Base-by-base conservation (phyloP, 1,140 invertebrate genomes). In the Heterodera carotae region DNA sequence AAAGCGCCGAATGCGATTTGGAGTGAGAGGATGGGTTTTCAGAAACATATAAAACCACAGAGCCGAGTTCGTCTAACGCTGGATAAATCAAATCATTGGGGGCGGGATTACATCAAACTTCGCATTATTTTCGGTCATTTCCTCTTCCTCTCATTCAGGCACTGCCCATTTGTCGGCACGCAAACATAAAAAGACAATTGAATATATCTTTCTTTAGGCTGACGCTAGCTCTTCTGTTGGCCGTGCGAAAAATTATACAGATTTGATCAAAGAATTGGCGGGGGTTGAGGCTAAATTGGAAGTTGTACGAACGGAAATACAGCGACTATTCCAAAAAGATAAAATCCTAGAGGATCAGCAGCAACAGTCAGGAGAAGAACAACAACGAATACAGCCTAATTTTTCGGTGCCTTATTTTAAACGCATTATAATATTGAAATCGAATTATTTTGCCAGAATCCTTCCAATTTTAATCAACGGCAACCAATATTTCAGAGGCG, bases 1-100 rank as follows among this genome's bases (percentile, higher is more conserved):
- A 81, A 90, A 91, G 76, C 89, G 94, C 83, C 94, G 94, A 92
- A 89, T 91, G 89, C 84, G 90, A 81, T 90, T 91, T 82, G 90
- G 92, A 59, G 84, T 84, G 27, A 43, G 22, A 29, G 15, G 15
- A 43, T 43, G 2, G 39, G 39, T 43, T 43, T 0, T 43, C n/a
- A n/a, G n/a, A n/a, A n/a, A n/a, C n/a, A n/a, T n/a, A n/a, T n/a
- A n/a, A n/a, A n/a, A n/a, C n/a, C n/a, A n/a, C n/a, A n/a, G n/a
- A n/a, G n/a, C n/a, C n/a, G n/a, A n/a, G n/a, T n/a, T n/a, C n/a
- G n/a, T n/a, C n/a, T n/a, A n/a, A n/a, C n/a, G n/a, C n/a, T n/a
- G n/a, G n/a, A n/a, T n/a, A n/a, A n/a, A n/a, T n/a, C n/a, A n/a
- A n/a, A n/a, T n/a, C n/a, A n/a, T n/a, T n/a, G n/a, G n/a, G n/a